Evolutionary conservation across 2,888 invertebrate species (phyloP).

Genomic region (Polymixis lichenea): DNA sequence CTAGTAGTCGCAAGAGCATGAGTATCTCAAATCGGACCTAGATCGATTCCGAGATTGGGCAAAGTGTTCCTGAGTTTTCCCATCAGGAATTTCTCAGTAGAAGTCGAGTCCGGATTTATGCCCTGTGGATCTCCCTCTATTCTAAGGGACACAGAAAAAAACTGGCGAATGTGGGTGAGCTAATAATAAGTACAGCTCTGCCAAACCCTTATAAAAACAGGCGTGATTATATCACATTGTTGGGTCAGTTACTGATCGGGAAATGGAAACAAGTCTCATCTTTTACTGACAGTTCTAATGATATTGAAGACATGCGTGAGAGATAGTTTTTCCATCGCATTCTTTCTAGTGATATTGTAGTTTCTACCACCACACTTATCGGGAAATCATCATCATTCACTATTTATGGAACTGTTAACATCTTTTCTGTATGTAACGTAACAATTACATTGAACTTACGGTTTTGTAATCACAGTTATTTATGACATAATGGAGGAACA

Average conservation of each 20-base stretch:
- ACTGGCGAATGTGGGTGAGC: too few species aligned
- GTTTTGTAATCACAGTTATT: too few species aligned
- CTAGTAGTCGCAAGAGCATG: too few species aligned
- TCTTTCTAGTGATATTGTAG: constrained; percentile 21
- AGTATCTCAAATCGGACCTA: too few species aligned
- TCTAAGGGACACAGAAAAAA: background rate
- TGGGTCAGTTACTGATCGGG: too few species aligned
- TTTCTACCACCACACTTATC: constrained; percentile 29
- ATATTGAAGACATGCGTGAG: constrained; percentile 21
- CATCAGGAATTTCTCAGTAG: background rate
- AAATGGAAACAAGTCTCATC: background rate
- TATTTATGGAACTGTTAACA: constrained; percentile 33
- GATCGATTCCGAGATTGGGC: too few species aligned
- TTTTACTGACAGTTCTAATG: background rate
- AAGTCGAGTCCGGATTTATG: background rate
- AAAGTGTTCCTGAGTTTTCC: background rate
- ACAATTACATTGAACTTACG: constrained; percentile 11
- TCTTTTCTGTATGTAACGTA: background rate
- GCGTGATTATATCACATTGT: background rate
- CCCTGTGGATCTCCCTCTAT: background rate
- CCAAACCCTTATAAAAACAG: background rate
- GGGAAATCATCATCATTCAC: constrained; percentile 43
- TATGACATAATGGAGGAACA: background rate
- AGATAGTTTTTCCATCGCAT: constrained; percentile 32
- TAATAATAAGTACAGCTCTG: background rate